phyloP scores from a whole-genome alignment of 2,888 invertebrate genomes.

The Sphecodes monilicornis region DNA sequence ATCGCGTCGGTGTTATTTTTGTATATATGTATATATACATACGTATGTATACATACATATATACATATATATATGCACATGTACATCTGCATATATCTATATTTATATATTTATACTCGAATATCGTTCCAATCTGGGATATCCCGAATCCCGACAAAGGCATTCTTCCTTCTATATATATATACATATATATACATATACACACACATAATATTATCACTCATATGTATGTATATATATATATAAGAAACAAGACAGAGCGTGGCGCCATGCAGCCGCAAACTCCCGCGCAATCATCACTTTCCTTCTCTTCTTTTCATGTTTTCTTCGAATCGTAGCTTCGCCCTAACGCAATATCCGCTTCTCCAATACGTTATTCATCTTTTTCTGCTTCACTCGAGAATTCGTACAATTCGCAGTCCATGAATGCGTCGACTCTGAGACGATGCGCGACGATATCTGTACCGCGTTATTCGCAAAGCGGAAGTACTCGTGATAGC shows the following conservation, averaged over 20 bases:
- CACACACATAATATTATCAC: slow-evolving; percentile 12
- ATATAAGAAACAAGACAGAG: slow-evolving; percentile 62
- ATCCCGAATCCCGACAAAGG: slow-evolving; percentile 63
- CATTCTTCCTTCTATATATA: slow-evolving; percentile 31
- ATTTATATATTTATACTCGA: slow-evolving; percentile 54
- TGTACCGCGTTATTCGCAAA: background rate
- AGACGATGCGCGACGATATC: background rate
- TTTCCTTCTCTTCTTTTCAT: background rate
- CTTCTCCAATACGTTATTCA: background rate
- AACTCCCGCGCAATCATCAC: slow-evolving; percentile 14
- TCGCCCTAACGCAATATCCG: background rate
- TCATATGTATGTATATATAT: slow-evolving; percentile 21
- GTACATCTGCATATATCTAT: slow-evolving; percentile 32
- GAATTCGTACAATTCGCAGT: background rate
- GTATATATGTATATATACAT: slow-evolving; percentile 39
- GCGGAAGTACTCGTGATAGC: slow-evolving; percentile 42
- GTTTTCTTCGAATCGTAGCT: background rate
- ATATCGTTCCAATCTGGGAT: slow-evolving; percentile 62
- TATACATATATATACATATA: slow-evolving; percentile 15
- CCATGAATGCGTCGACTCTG: background rate
- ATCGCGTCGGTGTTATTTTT: slow-evolving; percentile 55
- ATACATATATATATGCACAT: slow-evolving; percentile 39
- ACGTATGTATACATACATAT: slow-evolving; percentile 46
- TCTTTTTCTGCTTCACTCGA: background rate
- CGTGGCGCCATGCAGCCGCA: slow-evolving; percentile 46